These are phyloP conservation scores for Turritopsis dohrnii DNA, from an alignment of 30 jellyfish, hydroid and myxozoan species.

Conservation along the genomic window DNA sequence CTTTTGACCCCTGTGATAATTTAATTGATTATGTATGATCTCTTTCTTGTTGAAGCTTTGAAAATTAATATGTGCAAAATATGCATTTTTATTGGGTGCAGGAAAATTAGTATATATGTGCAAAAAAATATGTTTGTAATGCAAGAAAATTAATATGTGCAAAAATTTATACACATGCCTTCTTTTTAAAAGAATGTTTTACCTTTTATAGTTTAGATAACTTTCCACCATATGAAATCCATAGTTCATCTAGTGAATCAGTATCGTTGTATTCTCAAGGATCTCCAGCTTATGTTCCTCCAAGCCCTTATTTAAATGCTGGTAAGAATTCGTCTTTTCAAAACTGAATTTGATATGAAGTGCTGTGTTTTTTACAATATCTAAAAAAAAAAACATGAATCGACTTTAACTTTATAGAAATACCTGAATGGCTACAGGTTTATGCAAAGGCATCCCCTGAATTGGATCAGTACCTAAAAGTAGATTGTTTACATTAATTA, in stretches of 20 bases:
- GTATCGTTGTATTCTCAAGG: slow-evolving; percentile 21
- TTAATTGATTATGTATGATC: too few relatives aligned
- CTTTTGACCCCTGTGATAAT: too few relatives aligned
- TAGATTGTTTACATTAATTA: background rate
- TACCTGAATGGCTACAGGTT: slow-evolving; percentile 98
- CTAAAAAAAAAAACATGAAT: background rate
- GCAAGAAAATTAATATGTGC: too few relatives aligned
- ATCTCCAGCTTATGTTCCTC: slow-evolving; percentile 92
- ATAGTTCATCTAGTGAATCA: slow-evolving; percentile 4
- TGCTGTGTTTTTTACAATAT: background rate
- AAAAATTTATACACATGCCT: background rate
- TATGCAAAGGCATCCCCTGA: slow-evolving; percentile 97
- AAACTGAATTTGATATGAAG: background rate
- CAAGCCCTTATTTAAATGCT: slow-evolving; percentile 90
- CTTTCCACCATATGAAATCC: slow-evolving; percentile 19
- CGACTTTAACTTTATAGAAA: slow-evolving; percentile 42
- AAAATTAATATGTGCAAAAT: too few relatives aligned
- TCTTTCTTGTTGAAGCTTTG: too few relatives aligned
- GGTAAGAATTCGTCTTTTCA: slow-evolving; percentile 43
- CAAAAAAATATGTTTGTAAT: too few relatives aligned
- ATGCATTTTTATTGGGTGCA: too few relatives aligned
- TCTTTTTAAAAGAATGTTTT: background rate
- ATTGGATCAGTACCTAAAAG: slow-evolving; percentile 76
- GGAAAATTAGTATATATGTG: too few relatives aligned
- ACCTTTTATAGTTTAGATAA: slow-evolving; percentile 23